A percentile compares a stretch with the other conserved stretches of the same genome.
Evolutionary conservation across 2,113 vertebrate species (phyloP).

Genomic region (Sylvietta virens): DNA sequence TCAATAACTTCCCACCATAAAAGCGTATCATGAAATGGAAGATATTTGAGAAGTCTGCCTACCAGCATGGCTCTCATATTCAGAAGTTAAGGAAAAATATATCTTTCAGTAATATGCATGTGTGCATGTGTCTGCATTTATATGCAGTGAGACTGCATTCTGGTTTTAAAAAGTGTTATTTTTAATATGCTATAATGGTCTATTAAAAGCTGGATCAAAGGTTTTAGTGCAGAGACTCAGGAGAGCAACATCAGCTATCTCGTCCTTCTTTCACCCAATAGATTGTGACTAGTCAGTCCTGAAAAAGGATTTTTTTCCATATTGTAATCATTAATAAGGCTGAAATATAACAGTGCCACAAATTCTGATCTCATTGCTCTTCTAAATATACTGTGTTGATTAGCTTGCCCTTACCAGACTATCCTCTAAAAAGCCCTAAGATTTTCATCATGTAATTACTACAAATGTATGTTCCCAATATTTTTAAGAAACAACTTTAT

Average conservation of each 20-base stretch:
- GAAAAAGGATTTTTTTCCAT: background rate
- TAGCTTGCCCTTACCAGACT: background rate
- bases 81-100: background rate
- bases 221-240: background rate
- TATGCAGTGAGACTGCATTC: background rate
- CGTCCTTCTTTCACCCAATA: background rate
- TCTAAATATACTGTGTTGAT: background rate
- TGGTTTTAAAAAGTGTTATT: background rate
- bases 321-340: background rate
- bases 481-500: background rate
- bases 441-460: background rate
- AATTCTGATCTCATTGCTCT: background rate
- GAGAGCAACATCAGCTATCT: background rate
- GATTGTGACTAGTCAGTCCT: background rate
- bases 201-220: background rate
- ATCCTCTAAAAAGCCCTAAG: background rate
- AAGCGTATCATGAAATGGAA: slow-evolving; percentile 34
- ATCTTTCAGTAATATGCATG: background rate
- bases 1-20: slow-evolving; percentile 52
- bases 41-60: slow-evolving; percentile 20
- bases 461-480: background rate
- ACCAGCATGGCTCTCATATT: background rate
- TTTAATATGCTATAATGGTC: background rate
- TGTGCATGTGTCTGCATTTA: background rate
- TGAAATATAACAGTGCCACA: background rate